Evolutionary conservation across 2,113 vertebrate species (phyloP).

Genomic region (Corythornis cristatus): DNA sequence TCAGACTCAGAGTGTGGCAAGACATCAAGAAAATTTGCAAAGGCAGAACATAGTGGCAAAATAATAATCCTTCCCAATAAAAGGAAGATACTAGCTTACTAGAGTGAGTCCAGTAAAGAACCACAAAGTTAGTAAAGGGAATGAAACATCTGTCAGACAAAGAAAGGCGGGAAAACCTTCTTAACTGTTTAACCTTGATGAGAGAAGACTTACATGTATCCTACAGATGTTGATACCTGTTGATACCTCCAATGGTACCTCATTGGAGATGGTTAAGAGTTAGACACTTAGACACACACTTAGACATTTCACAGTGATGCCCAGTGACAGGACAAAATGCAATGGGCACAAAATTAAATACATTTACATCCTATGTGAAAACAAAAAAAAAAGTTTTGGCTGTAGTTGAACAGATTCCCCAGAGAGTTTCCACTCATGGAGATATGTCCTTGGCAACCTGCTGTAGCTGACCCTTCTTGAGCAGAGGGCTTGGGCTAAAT

Average conservation of each 20-base stretch:
- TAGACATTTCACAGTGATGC: not conserved
- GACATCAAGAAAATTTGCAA: not conserved
- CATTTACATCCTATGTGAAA: not conserved
- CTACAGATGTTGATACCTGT: not conserved
- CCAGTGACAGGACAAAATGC: not conserved
- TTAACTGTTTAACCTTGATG: not conserved
- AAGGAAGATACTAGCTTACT: not conserved
- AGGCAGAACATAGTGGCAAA: not conserved
- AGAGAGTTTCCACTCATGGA: not conserved
- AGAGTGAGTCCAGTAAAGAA: not conserved
- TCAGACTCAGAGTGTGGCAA: not conserved
- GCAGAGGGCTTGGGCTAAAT: not conserved
- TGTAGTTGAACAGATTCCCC: not conserved
- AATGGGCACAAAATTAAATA: not conserved
- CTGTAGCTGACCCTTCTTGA: not conserved
- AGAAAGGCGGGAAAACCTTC: not conserved
- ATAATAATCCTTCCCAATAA: not conserved
- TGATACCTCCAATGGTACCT: not conserved
- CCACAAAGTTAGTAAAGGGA: not conserved
- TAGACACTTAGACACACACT: too few species aligned
- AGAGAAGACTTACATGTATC: not conserved
- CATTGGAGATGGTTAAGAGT: not conserved
- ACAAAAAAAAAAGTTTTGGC: not conserved
- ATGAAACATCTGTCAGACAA: not conserved
- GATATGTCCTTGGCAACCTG: not conserved